Percentiles rank a stretch among this genome's conserved stretches.
Evolutionary conservation across 2,888 invertebrate genomes (phyloP).

Genomic region (Agrenia bidenticulata): DNA sequence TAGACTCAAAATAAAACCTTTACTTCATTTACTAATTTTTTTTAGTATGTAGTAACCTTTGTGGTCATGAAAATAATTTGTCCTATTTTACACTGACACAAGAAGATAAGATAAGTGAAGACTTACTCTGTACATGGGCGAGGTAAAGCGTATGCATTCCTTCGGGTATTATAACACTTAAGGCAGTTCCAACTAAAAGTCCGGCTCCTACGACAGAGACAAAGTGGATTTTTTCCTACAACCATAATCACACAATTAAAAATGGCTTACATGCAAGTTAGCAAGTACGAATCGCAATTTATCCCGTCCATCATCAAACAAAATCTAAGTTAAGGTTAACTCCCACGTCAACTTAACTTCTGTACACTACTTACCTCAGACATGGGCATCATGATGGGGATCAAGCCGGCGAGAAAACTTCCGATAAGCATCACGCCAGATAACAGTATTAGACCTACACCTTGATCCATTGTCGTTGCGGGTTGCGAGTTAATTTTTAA

Average conservation of each 20-base stretch:
- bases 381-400: constrained; percentile 89
- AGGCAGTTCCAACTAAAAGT: constrained; percentile 91
- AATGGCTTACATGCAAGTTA: too few relatives aligned
- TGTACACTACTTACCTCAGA: constrained; percentile 75
- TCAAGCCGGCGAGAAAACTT: constrained; percentile 90
- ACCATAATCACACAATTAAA: constrained; percentile 4
- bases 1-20: too few relatives aligned
- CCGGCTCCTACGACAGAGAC: constrained; percentile 97
- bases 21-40: too few relatives aligned
- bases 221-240: constrained; percentile 87
- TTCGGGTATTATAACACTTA: constrained; percentile 98
- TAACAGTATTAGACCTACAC: constrained; percentile 75
- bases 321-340: too few relatives aligned
- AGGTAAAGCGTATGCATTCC: constrained; percentile 80
- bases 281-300: too few relatives aligned
- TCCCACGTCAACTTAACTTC: too few relatives aligned
- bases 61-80: too few relatives aligned
- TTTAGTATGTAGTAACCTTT: too few relatives aligned
- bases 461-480: constrained; percentile 83
- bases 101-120: background rate
- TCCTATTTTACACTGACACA: too few relatives aligned
- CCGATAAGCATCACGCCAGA: constrained; percentile 93
- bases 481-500: too few relatives aligned
- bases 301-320: too few relatives aligned
- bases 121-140: constrained; percentile 51